A percentile compares a stretch with the other conserved stretches of the same genome.
Evolutionary conservation across 2,888 invertebrate species (phyloP).

Genomic region (Frankliniella intonsa): DNA sequence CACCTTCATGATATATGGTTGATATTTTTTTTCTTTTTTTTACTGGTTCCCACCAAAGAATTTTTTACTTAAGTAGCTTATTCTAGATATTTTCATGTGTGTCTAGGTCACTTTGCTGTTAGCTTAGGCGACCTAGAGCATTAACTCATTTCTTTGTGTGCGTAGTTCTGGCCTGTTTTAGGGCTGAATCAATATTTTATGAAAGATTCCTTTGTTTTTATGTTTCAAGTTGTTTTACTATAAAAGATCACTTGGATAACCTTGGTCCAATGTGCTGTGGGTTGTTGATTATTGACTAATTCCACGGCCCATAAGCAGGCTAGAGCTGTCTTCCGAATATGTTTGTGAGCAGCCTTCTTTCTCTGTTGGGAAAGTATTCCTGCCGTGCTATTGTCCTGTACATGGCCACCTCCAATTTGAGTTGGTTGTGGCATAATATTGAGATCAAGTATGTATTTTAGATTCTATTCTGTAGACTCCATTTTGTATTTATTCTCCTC

Average conservation of each 20-base stretch:
- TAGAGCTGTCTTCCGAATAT: conserved; percentile 22
- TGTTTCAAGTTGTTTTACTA: neutral
- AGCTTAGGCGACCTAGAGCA: neutral
- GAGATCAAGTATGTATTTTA: conserved; percentile 13
- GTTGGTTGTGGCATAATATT: neutral
- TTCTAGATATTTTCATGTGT: conserved; percentile 6
- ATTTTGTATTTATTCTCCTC: conserved; percentile 19
- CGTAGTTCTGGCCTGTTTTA: conserved; percentile 26
- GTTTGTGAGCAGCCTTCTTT: conserved; percentile 23
- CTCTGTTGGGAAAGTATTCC: neutral
- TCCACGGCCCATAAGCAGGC: conserved; percentile 15
- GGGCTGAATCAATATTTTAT: conserved; percentile 2
- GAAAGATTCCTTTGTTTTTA: conserved; percentile 3
- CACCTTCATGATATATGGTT: conserved; percentile 10
- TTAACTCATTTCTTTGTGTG: conserved; percentile 16
- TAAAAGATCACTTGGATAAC: neutral
- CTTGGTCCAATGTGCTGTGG: neutral
- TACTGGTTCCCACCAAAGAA: conserved; percentile 26
- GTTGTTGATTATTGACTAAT: neutral
- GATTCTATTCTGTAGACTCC: conserved; percentile 12
- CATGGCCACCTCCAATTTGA: neutral
- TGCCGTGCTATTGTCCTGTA: neutral
- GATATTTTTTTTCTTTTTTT: neutral
- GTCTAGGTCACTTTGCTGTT: conserved; percentile 4
- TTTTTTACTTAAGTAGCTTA: conserved; percentile 15